phyloP scores from a whole-genome alignment of 1,140 invertebrate species.

The Sarcophaga peregrina region DNA sequence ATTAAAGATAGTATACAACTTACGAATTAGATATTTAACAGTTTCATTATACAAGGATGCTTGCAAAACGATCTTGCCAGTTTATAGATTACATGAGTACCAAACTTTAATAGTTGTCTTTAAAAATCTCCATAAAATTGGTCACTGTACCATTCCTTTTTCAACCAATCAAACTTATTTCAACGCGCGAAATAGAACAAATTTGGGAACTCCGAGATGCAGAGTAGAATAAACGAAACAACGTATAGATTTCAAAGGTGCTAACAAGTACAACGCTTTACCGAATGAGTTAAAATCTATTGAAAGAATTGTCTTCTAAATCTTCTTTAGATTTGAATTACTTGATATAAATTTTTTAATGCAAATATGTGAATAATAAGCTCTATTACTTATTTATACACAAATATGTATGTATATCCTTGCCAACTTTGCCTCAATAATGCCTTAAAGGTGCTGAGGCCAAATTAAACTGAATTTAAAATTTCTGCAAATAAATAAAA shows the following conservation, averaged over 20 bases:
- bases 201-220: not conserved
- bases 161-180: not conserved
- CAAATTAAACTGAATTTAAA: too few species aligned
- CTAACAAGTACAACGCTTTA: not conserved
- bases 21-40: not conserved
- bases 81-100: not conserved
- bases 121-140: conserved; percentile 2
- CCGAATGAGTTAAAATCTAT: not conserved
- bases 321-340: too few species aligned
- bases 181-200: not conserved
- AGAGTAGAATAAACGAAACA: conserved; percentile 1
- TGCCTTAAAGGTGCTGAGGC: too few species aligned
- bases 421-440: too few species aligned
- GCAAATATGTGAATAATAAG: too few species aligned
- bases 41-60: not conserved
- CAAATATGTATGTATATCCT: too few species aligned
- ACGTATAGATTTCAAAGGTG: not conserved
- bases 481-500: too few species aligned
- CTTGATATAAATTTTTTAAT: too few species aligned
- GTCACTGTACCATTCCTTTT: not conserved
- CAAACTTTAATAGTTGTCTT: not conserved
- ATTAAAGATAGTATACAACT: too few species aligned
- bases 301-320: too few species aligned
- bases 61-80: not conserved
- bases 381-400: too few species aligned